Evolutionary conservation across 2,888 invertebrate species (phyloP).

Genomic region (Morinoia aosen): DNA sequence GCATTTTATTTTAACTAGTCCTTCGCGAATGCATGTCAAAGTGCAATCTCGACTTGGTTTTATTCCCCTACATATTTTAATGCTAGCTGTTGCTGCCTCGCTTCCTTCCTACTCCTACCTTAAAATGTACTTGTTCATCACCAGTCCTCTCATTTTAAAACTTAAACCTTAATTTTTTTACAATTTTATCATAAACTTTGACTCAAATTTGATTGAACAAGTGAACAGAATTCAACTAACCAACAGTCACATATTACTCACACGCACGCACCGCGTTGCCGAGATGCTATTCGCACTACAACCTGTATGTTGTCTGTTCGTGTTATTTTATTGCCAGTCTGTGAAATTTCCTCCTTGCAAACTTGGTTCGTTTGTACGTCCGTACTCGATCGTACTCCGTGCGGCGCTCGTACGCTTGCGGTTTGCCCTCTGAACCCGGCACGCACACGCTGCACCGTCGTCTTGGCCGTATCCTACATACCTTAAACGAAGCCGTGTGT

Average conservation of each 20-base stretch:
- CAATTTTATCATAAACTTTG: neutral
- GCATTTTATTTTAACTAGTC: neutral
- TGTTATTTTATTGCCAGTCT: neutral
- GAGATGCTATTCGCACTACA: neutral
- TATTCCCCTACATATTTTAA: too few species aligned
- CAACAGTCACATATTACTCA: neutral
- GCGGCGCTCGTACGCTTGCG: slow-evolving; percentile 4
- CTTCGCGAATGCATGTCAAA: neutral
- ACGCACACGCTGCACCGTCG: neutral
- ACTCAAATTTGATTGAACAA: neutral
- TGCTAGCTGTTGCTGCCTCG: too few species aligned
- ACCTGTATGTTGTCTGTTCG: neutral
- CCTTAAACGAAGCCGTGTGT: neutral
- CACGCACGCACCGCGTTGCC: neutral
- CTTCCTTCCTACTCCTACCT: neutral
- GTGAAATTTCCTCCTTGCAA: neutral
- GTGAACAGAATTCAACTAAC: neutral
- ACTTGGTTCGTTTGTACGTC: neutral
- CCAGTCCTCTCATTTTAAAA: neutral
- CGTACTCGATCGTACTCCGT: neutral
- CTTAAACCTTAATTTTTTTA: neutral
- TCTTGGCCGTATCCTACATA: neutral
- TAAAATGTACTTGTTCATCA: neutral
- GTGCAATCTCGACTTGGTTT: neutral
- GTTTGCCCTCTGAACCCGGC: neutral